Conservation (phyloP, 2,888 invertebrate species). For the Nymphalis polychloros region DNA sequence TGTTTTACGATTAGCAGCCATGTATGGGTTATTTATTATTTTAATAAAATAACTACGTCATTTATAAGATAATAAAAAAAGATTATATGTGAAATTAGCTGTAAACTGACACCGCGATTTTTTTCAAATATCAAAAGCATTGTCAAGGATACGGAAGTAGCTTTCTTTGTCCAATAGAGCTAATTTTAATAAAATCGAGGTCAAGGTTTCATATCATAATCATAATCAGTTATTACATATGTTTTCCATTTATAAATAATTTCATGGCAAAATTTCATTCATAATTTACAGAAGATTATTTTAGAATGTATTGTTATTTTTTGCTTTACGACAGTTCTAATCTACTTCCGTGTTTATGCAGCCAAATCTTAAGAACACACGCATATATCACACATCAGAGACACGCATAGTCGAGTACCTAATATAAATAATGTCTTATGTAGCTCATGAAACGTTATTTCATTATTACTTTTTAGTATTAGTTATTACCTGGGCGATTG, state of each 20-base stretch:
- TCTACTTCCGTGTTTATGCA: slow-evolving; percentile 30
- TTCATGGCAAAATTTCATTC: not conserved
- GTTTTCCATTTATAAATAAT: slow-evolving; percentile 29
- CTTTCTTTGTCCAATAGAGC: slow-evolving; percentile 26
- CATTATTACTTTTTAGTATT: no score
- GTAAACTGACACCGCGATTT: slow-evolving; percentile 37
- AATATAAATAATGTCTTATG: not conserved
- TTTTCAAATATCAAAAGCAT: slow-evolving; percentile 28
- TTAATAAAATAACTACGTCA: not conserved
- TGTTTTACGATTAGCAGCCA: not conserved
- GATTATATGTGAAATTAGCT: slow-evolving; percentile 18
- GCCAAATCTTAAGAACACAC: slow-evolving; percentile 29
- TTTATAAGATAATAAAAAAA: not conserved
- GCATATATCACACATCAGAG: not conserved
- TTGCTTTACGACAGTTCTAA: slow-evolving; percentile 9
- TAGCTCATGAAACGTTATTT: no score
- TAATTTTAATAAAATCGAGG: no score
- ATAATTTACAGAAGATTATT: not conserved
- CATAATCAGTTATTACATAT: no score
- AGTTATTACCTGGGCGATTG: no score
- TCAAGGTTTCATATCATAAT: no score
- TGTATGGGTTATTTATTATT: not conserved
- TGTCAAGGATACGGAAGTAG: slow-evolving; percentile 41
- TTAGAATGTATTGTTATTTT: not conserved
- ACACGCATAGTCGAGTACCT: slow-evolving; percentile 22